Evolutionary conservation across 2,797 vertebrate genomes (phyloP).

Genomic region (Acanthopagrus latus): DNA sequence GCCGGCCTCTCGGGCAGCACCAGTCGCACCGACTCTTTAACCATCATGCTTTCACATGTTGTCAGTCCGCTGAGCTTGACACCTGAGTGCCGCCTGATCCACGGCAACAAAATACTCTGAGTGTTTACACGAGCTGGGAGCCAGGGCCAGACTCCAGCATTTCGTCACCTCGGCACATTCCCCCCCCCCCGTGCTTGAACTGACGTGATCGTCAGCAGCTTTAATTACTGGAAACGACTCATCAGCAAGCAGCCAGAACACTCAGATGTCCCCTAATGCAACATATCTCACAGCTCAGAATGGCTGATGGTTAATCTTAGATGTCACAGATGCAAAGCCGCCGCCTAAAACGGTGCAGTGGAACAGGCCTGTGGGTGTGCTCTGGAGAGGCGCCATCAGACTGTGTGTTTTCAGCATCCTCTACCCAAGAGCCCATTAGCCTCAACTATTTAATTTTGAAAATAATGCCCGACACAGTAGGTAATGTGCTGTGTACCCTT

Average conservation of each 20-base stretch:
- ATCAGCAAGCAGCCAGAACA: slow-evolving; percentile 51
- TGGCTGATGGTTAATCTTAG: slow-evolving; percentile 54
- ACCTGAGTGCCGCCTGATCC: slow-evolving; percentile 37
- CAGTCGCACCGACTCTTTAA: slow-evolving; percentile 11
- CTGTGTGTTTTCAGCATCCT: slow-evolving; percentile 7
- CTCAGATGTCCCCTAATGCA: slow-evolving; percentile 50
- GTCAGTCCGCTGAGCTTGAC: slow-evolving; percentile 31
- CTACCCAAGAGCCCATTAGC: slow-evolving; percentile 20
- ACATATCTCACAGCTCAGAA: slow-evolving; percentile 40
- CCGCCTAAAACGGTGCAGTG: background rate
- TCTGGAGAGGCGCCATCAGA: background rate
- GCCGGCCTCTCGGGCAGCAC: slow-evolving; percentile 20
- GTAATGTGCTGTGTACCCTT: background rate
- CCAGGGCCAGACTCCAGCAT: slow-evolving; percentile 26
- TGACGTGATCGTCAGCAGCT: slow-evolving; percentile 27
- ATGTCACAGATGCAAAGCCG: slow-evolving; percentile 47
- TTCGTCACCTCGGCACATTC: slow-evolving; percentile 67
- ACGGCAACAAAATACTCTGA: slow-evolving; percentile 9
- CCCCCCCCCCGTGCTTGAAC: slow-evolving; percentile 12
- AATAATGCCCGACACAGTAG: background rate
- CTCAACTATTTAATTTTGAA: slow-evolving; percentile 24
- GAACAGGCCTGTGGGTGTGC: slow-evolving; percentile 28
- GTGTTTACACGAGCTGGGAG: slow-evolving; percentile 26
- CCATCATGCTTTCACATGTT: slow-evolving; percentile 27
- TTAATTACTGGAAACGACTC: slow-evolving; percentile 56